Base-by-base conservation (phyloP, 2,888 invertebrate genomes). In the Boloria euphrosyne region DNA sequence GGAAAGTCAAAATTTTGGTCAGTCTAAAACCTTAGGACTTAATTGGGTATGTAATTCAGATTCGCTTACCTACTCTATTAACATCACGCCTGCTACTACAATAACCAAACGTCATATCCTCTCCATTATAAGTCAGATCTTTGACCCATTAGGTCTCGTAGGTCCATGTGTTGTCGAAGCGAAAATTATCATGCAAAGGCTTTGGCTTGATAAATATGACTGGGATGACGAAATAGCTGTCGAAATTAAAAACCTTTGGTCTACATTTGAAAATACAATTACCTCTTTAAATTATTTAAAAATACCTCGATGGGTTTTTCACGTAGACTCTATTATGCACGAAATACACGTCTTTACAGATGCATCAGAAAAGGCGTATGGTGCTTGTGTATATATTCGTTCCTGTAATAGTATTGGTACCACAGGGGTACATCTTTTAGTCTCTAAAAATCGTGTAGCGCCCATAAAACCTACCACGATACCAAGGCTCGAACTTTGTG, bases 141-240 rank as follows among this genome's bases (percentile, higher is more conserved):
- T n/a, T n/a, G n/a, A n/a, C n/a, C n/a, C n/a, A n/a, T n/a, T n/a
- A n/a, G n/a, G n/a, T n/a, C n/a, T n/a, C n/a, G n/a, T n/a, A n/a
- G n/a, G n/a, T n/a, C n/a, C n/a, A n/a, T n/a, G n/a, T n/a, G n/a
- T n/a, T n/a, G n/a, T n/a, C n/a, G n/a, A n/a, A n/a, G n/a, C 58
- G 27, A 58, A 58, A 58, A 58, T 58, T 46, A 22, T 58, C 2
- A 58, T 47, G 47, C 58, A 58, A 14, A 47, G 14, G 13, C 47
- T 22, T 22, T 22, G 22, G 22, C 22, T 22, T 22, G 22, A 22
- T 22, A 22, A 22, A 22, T 22, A 22, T 22, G 22, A 22, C 22
- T 22, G 22, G 22, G 22, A 22, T 22, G 22, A 22, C 22, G 22
- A 22, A 22, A 22, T 22, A 22, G 22, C 22, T 2, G n/a, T n/a